Conservation (phyloP, 2,888 invertebrate genomes). For the Bembecia ichneumoniformis region DNA sequence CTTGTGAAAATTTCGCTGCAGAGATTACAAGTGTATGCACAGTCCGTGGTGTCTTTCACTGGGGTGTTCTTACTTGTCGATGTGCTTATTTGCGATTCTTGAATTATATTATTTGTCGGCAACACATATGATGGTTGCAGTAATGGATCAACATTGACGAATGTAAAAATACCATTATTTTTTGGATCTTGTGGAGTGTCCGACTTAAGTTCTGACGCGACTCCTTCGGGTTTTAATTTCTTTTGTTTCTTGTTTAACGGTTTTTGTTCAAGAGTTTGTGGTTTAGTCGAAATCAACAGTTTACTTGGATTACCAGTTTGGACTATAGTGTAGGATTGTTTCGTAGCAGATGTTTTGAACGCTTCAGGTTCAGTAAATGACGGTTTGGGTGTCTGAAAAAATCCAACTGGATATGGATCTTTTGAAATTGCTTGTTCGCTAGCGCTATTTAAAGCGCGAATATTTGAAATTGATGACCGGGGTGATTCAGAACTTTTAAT, state of each 20-base stretch:
- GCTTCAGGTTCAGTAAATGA: constrained; percentile 14
- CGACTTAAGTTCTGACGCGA: constrained; percentile 26
- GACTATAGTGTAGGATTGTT: constrained; percentile 57
- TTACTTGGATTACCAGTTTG: constrained; percentile 62
- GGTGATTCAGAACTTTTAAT: not conserved
- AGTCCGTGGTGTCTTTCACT: constrained; percentile 11
- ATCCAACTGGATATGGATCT: constrained; percentile 57
- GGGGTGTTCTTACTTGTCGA: constrained; percentile 27
- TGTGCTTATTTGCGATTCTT: constrained; percentile 61
- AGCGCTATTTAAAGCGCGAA: not conserved
- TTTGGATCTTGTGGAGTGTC: constrained; percentile 39
- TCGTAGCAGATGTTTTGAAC: constrained; percentile 51
- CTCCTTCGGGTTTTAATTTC: constrained; percentile 22
- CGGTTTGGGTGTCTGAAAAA: constrained; percentile 45
- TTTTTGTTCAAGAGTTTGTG: constrained; percentile 26
- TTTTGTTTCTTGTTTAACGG: constrained; percentile 32
- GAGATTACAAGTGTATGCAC: constrained; percentile 50
- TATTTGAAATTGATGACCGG: not conserved
- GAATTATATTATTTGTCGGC: constrained; percentile 56
- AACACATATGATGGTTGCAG: constrained; percentile 56
- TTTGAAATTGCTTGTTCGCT: constrained; percentile 13
- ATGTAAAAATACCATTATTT: constrained; percentile 50
- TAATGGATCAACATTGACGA: constrained; percentile 60
- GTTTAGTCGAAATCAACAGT: constrained; percentile 57
- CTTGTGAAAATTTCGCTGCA: constrained; percentile 49